Conservation (phyloP, 2,113 vertebrate species). For the Albula glossodonta region DNA sequence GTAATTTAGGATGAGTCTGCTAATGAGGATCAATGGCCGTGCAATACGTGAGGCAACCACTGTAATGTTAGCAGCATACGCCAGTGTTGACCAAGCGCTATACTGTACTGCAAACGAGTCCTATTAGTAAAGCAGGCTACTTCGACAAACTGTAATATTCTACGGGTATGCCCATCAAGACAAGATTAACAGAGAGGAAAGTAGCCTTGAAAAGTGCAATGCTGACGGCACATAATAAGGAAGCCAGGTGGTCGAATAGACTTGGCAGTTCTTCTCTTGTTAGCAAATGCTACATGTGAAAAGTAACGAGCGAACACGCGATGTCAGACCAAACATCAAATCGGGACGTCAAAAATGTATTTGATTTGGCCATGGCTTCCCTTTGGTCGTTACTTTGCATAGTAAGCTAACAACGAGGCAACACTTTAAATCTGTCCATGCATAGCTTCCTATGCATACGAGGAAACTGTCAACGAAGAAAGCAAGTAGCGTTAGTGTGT, state of each 20-base stretch:
- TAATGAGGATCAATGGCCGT: slow-evolving; percentile 3
- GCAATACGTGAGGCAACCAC: background rate
- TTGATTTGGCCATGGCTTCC: background rate
- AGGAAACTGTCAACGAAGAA: background rate
- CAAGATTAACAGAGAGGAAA: background rate
- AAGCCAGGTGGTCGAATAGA: too few species aligned
- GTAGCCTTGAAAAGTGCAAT: background rate
- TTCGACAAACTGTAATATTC: background rate
- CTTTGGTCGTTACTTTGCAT: background rate
- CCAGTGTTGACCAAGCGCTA: background rate
- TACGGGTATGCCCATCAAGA: background rate
- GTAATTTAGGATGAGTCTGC: slow-evolving; percentile 3
- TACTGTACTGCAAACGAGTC: background rate
- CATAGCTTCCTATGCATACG: background rate
- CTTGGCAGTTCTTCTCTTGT: too few species aligned
- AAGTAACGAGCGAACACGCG: background rate
- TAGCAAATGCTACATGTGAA: background rate
- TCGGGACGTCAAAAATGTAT: background rate
- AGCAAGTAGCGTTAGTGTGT: background rate
- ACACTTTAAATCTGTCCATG: background rate
- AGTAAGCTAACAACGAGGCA: background rate
- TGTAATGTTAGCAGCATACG: background rate
- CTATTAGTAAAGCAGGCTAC: background rate
- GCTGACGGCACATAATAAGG: too few species aligned
- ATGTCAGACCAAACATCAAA: background rate